Conservation (phyloP, 1,140 invertebrate genomes). For the Idris sp. region DNA sequence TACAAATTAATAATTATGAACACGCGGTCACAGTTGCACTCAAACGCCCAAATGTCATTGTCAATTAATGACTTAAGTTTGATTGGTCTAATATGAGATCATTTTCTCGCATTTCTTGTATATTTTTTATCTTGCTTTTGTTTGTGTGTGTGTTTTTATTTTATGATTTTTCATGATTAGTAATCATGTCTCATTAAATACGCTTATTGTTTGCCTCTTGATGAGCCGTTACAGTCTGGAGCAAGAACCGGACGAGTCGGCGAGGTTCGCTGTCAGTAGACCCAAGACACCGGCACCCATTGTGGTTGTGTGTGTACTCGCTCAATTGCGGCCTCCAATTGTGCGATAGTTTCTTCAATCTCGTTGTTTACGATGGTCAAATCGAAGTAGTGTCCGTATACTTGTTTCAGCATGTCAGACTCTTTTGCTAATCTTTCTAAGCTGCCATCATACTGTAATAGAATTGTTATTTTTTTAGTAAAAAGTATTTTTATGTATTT, state of each 20-base stretch:
- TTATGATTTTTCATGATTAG: constrained; percentile 12
- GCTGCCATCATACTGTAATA: constrained; percentile 94
- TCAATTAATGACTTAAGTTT: constrained; percentile 54
- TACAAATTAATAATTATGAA: constrained; percentile 71
- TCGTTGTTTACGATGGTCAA: constrained; percentile 99
- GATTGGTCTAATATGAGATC: constrained; percentile 66
- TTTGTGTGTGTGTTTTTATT: constrained; percentile 14
- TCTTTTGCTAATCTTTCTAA: constrained; percentile 96
- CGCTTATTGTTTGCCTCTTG: constrained; percentile 71
- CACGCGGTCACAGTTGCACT: constrained; percentile 73
- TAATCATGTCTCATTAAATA: too few relatives aligned
- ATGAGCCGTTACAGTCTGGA: constrained; percentile 74
- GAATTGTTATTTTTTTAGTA: constrained; percentile 14
- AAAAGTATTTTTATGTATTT: too few relatives aligned
- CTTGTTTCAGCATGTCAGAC: constrained; percentile 95
- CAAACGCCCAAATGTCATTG: constrained; percentile 58
- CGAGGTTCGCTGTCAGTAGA: constrained; percentile 88
- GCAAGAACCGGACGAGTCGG: constrained; percentile 69
- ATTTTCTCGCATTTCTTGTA: constrained; percentile 34
- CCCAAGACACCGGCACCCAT: constrained; percentile 97
- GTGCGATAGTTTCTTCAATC: constrained; percentile 97
- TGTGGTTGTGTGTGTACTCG: constrained; percentile 93
- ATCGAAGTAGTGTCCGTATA: constrained; percentile 99
- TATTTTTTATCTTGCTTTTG: constrained; percentile 8
- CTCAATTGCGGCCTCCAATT: constrained; percentile 93